Evolutionary conservation across 2,888 invertebrate genomes (phyloP).

Genomic region (Helleia helle): DNA sequence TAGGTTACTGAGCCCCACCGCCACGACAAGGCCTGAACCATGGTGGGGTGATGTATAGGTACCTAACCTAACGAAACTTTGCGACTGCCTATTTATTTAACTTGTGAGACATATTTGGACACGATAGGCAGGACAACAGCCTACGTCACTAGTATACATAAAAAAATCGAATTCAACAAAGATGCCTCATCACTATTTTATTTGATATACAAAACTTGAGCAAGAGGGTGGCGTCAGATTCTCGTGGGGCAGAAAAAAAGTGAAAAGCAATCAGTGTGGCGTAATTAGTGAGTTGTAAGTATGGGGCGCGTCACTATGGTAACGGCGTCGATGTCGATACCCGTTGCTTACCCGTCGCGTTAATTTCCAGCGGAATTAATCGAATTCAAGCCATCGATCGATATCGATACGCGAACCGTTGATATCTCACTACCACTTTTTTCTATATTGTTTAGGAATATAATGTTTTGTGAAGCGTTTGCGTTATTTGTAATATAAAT

Average conservation of each 20-base stretch:
- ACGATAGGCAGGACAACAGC: no score
- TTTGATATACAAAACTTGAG: no score
- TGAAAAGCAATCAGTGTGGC: slow-evolving; percentile 74
- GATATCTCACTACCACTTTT: slow-evolving; percentile 10
- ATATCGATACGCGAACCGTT: slow-evolving; percentile 52
- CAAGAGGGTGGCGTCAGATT: slow-evolving; percentile 66
- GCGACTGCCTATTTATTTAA: no score
- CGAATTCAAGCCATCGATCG: slow-evolving; percentile 56
- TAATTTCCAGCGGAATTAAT: slow-evolving; percentile 70
- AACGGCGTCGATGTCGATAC: slow-evolving; percentile 62
- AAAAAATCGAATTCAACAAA: slow-evolving; percentile 20
- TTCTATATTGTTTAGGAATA: no score
- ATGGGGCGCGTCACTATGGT: slow-evolving; percentile 67
- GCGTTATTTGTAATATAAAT: no score
- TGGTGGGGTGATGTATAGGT: no score
- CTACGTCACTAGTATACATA: no score
- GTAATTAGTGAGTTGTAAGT: slow-evolving; percentile 73
- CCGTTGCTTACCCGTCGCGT: slow-evolving; percentile 62
- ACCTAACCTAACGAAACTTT: no score
- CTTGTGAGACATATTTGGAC: no score
- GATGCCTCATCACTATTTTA: slow-evolving; percentile 18
- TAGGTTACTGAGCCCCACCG: no score
- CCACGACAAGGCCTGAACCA: no score
- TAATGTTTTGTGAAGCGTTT: no score
- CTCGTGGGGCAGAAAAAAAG: slow-evolving; percentile 68